Conservation (phyloP, 2,113 vertebrate species). For the Dicerorhinus sumatrensis region DNA sequence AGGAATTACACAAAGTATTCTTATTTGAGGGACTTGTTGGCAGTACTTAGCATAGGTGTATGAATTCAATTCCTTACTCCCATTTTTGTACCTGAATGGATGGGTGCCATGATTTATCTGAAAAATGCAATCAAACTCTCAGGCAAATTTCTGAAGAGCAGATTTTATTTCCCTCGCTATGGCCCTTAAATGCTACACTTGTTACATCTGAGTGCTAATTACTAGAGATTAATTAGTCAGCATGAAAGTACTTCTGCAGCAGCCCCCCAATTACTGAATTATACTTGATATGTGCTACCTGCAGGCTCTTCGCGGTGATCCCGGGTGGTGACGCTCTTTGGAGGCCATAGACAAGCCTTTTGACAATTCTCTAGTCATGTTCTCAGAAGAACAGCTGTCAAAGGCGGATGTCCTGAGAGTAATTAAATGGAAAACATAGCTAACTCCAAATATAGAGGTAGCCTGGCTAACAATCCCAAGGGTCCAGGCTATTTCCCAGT, state of each 20-base stretch:
- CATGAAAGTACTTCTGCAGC: slow-evolving; percentile 71
- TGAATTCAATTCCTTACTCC: neutral
- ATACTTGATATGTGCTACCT: slow-evolving; percentile 60
- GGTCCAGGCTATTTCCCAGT: slow-evolving; percentile 11
- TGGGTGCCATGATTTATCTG: slow-evolving; percentile 67
- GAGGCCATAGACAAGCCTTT: neutral
- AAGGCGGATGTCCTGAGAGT: neutral
- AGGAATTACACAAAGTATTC: neutral
- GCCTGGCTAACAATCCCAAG: neutral
- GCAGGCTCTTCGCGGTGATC: neutral
- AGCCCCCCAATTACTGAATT: slow-evolving; percentile 62
- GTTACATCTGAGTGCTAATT: slow-evolving; percentile 81
- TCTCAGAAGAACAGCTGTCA: slow-evolving; percentile 53
- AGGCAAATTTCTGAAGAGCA: slow-evolving; percentile 78
- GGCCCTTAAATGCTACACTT: slow-evolving; percentile 77
- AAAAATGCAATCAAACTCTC: slow-evolving; percentile 63
- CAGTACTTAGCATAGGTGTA: neutral
- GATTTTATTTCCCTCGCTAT: slow-evolving; percentile 76
- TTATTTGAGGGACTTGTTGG: neutral
- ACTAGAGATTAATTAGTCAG: slow-evolving; percentile 82
- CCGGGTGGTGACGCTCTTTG: neutral
- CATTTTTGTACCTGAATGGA: slow-evolving; percentile 35
- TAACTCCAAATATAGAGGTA: slow-evolving; percentile 20
- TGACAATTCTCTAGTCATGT: neutral
- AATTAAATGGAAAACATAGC: slow-evolving; percentile 55